Percentiles rank a stretch among this genome's conserved stretches.
Evolutionary conservation across 2,113 vertebrate genomes (phyloP).

Genomic region (Aramus guarauna): DNA sequence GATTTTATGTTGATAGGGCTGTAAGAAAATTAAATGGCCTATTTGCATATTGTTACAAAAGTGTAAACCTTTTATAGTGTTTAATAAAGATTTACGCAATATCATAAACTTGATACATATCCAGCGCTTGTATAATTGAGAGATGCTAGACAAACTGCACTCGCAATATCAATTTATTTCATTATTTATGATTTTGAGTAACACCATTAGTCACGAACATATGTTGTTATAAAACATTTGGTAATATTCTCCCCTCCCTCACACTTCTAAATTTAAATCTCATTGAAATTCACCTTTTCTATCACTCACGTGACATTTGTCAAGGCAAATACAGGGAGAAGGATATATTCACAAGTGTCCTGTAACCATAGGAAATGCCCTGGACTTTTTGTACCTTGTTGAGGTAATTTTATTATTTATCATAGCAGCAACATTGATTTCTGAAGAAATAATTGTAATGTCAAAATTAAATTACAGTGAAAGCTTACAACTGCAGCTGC

Average conservation of each 20-base stretch:
- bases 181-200: conserved; percentile 36
- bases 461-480: not conserved
- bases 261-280: not conserved
- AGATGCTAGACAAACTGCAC: not conserved
- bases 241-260: not conserved
- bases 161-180: not conserved
- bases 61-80: conserved; percentile 39
- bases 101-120: conserved; percentile 33
- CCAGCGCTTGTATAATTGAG: not conserved
- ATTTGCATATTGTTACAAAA: conserved; percentile 56
- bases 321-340: not conserved
- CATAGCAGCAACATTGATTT: not conserved
- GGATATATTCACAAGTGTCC: not conserved
- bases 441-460: not conserved
- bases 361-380: not conserved
- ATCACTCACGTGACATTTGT: not conserved
- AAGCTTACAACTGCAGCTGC: not conserved
- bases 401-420: not conserved
- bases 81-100: conserved; percentile 48
- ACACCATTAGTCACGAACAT: not conserved
- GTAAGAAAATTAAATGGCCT: conserved; percentile 46
- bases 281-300: not conserved
- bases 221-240: conserved; percentile 9
- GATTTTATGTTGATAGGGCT: conserved; percentile 23
- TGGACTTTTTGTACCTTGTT: not conserved